Evolutionary conservation across 2,797 vertebrate genomes (phyloP).

Genomic region (Tragopan temminckii): DNA sequence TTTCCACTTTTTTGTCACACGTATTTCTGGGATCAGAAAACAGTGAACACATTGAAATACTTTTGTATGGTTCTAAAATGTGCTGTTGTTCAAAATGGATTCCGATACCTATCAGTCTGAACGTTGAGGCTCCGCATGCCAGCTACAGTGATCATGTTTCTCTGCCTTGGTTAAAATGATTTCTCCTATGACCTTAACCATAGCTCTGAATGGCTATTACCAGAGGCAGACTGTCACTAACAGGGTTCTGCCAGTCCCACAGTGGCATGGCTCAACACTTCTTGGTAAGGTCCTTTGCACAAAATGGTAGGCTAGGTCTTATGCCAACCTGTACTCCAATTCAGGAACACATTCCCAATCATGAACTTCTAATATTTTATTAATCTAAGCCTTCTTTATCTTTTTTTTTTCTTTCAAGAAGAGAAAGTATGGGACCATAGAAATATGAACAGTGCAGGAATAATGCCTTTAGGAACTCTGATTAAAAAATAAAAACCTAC

Average conservation of each 20-base stretch:
- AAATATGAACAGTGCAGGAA: not conserved
- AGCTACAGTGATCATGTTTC: not conserved
- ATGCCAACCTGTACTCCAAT: not conserved
- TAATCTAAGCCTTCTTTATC: not conserved
- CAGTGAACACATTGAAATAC: not conserved
- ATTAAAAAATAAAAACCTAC: not conserved
- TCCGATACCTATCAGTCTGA: not conserved
- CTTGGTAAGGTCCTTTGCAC: not conserved
- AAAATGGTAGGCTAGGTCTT: not conserved
- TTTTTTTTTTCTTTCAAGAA: not conserved
- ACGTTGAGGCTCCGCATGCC: not conserved
- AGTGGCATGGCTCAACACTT: not conserved
- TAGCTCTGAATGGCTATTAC: not conserved
- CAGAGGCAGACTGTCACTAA: not conserved
- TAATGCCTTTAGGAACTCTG: accelerated
- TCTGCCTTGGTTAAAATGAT: not conserved
- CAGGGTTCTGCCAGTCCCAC: not conserved
- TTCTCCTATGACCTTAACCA: not conserved
- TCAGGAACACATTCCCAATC: not conserved
- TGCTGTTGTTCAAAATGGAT: not conserved
- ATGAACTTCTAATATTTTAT: not conserved
- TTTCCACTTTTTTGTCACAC: not conserved
- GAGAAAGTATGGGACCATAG: not conserved
- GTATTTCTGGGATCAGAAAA: not conserved
- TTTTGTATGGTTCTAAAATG: not conserved